Percentiles rank a stretch among this genome's conserved stretches.
phyloP scores from a whole-genome alignment of 2,113 vertebrate species.

The Sander lucioperca region DNA sequence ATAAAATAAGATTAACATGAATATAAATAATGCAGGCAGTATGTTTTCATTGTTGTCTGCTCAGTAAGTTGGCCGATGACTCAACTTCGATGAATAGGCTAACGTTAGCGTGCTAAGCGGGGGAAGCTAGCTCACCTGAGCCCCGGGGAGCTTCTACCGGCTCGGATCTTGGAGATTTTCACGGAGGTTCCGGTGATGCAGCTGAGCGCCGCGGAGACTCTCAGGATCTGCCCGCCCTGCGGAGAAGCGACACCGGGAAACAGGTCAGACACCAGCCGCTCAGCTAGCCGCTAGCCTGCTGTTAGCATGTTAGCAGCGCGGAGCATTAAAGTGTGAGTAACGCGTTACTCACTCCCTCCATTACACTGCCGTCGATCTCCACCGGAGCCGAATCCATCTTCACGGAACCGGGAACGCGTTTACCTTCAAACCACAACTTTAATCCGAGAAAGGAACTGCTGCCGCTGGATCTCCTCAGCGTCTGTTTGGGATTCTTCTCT shows the following conservation, averaged over 20 bases:
- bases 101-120: slow-evolving; percentile 65
- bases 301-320: slow-evolving; percentile 49
- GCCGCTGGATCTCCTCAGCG: no score
- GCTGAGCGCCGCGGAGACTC: slow-evolving; percentile 91
- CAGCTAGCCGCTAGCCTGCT: slow-evolving; percentile 33
- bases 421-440: no score
- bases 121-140: slow-evolving; percentile 85
- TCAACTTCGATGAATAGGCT: slow-evolving; percentile 69
- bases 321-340: not conserved
- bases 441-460: no score
- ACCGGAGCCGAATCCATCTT: slow-evolving; percentile 80
- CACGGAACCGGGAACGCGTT: not conserved
- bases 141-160: slow-evolving; percentile 94
- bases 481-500: no score
- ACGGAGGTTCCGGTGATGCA: slow-evolving; percentile 89
- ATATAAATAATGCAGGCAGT: no score
- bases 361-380: slow-evolving; percentile 93
- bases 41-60: not conserved
- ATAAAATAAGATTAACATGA: no score
- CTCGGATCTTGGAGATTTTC: slow-evolving; percentile 91
- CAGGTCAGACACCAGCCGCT: not conserved
- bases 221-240: slow-evolving; percentile 95
- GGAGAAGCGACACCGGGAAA: slow-evolving; percentile 18
- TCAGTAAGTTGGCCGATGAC: slow-evolving; percentile 9
- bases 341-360: slow-evolving; percentile 93